phyloP scores from a whole-genome alignment of 2,113 vertebrate genomes.

The Chaenocephalus aceratus region DNA sequence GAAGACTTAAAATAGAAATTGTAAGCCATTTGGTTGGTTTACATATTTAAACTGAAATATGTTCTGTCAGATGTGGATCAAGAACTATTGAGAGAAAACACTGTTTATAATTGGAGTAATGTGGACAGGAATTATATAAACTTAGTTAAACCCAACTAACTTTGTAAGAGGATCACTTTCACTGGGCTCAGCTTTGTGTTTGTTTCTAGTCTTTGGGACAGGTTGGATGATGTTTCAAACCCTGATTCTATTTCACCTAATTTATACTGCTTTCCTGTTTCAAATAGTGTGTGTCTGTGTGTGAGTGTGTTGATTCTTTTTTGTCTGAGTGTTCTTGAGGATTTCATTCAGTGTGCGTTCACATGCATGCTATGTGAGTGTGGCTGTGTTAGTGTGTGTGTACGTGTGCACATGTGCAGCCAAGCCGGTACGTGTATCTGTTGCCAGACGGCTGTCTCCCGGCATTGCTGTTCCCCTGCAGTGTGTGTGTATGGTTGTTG shows the following conservation, averaged over 20 bases:
- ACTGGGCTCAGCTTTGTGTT: conserved; percentile 10
- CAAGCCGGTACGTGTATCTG: conserved; percentile 68
- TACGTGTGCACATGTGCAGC: conserved; percentile 55
- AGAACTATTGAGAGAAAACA: neutral
- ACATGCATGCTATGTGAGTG: conserved; percentile 18
- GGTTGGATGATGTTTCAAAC: conserved; percentile 34
- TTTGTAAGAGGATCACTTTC: neutral
- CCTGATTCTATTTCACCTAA: conserved; percentile 46
- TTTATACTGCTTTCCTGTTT: conserved; percentile 39
- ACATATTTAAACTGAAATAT: neutral
- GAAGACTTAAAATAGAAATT: neutral
- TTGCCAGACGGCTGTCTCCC: conserved; percentile 86
- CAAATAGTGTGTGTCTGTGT: conserved; percentile 11
- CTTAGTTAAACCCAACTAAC: neutral
- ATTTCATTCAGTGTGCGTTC: conserved; percentile 19
- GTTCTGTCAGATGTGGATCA: neutral
- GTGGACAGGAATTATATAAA: neutral
- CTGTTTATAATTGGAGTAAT: neutral
- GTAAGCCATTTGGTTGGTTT: neutral
- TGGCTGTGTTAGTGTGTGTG: conserved; percentile 41
- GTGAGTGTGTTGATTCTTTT: neutral
- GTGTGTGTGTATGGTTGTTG: conserved; percentile 84
- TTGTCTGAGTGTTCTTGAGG: conserved; percentile 1
- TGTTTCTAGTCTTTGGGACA: conserved; percentile 15
- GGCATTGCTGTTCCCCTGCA: conserved; percentile 83